Base-by-base conservation (phyloP, 2,888 invertebrate genomes). In the Galeopsomyia nigrocyanea region DNA sequence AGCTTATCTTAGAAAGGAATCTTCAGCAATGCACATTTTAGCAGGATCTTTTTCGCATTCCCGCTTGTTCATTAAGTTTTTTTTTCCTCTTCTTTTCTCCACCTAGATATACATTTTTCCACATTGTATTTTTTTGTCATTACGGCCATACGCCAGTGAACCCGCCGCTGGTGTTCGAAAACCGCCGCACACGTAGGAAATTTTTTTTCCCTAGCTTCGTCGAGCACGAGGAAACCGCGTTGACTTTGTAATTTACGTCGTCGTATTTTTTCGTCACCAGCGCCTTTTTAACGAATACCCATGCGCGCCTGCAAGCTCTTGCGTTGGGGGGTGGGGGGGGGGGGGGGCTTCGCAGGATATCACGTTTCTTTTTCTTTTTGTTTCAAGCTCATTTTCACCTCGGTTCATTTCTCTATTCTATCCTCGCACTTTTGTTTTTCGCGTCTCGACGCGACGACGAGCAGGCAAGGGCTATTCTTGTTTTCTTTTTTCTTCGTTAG, bases 241-340 rank as follows among this genome's bases (percentile, higher is more conserved):
- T 79, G 78, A 79, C 78, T 80, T 74, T 75, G 78, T 77, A 80
- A 80, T 79, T 77, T 79, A 77, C 75, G 69, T 60, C 53, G 69
- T 7, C 74, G 71, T 64, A 70, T 74, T 60, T 68, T 67, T 68
- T 71, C 69, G 49, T 74, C 63, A 53, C 56, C 64, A 64, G 65
- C 50, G 63, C 56, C 65, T 22, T 65, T 65, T 65, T 56, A 65
- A 56, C 65, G 56, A 53, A 56, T 53, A 39, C 56, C 56, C 56
- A 56, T 47, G 55, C 31, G 55, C 31, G 22, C 2, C 7, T 9
- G 10, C 26, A 14, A 22, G 56, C 56, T 21, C 26, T 39, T 39
- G 17, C 39, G 16, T 57, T 22, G 14, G 7, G n/a, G n/a, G n/a
- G n/a, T n/a, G n/a, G n/a, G n/a, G n/a, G n/a, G n/a, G n/a, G n/a